Evolutionary conservation across 2,888 invertebrate species (phyloP), one percentile per base, ranked within the genome.

Genomic region (Campoletis raptor): DNA sequence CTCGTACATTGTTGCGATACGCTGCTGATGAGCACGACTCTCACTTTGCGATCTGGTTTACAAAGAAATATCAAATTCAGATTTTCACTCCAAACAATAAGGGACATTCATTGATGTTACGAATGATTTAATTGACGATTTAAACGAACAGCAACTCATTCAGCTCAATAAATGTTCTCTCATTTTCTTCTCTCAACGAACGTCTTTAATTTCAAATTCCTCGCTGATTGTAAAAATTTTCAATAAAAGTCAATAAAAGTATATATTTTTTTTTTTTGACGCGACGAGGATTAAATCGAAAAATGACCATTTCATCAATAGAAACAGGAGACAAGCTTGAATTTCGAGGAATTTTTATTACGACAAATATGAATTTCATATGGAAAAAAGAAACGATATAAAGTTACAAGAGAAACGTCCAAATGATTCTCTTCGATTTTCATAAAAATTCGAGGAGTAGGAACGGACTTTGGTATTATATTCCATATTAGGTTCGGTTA

Each of bases 1-100:
- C 81, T 93, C 93, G 90, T 93, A 94, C 92, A 93, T 93, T 66
- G 92, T 93, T 12, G 93, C 90, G 64, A 93, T 91, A 85, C 94
- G 91, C 76, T 94, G 94, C 88, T 94, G 94, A 57, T 90, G 89
- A 64, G 93, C 94, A 9, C 94, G 92, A 77, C 93, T 94, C 88
- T 94, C 94, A 85, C 94, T 94, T 73, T 93, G 93, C 4, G 94
- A 94, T 89, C 94, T 94, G 90, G 69, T 30, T 42, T 40, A 69
- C 30, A 0, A 18, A 81, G 8, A 88, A 89, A 79, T 66, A 24
- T 15, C 42, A 61, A 15, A 52, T 66, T 45, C 45, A 74, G 61
- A 57, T 57, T 42, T 40, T 9, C 57, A 21, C 72, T 66, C 54
- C 12, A 6, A 21, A 7, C 48, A 37, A 12, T 48, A 21, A 42